Evolutionary conservation across 1,140 invertebrate species (phyloP).

Genomic region (Psix sp.): DNA sequence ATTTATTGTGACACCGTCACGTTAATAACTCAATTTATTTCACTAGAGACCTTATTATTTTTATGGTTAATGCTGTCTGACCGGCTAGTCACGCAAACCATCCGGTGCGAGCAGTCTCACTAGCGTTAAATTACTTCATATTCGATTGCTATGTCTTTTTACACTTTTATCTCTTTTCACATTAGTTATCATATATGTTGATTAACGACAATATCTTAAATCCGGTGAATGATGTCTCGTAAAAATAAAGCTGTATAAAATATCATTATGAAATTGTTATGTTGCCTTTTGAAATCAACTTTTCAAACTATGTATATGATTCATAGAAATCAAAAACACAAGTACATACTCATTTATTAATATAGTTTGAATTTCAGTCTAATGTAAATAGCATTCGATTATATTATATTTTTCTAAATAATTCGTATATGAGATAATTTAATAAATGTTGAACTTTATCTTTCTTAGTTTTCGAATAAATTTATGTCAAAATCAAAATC

Average conservation of each 20-base stretch:
- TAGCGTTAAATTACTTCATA: conserved; percentile 51
- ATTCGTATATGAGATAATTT: too few relatives aligned
- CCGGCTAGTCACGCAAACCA: conserved; percentile 62
- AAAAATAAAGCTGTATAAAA: too few relatives aligned
- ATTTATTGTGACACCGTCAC: conserved; percentile 77
- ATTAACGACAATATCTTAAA: conserved; percentile 9
- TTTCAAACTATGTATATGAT: neutral
- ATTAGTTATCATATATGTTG: conserved; percentile 1
- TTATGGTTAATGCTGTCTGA: conserved; percentile 65
- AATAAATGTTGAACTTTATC: too few relatives aligned
- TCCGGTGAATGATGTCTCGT: neutral
- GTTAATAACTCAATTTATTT: conserved; percentile 79
- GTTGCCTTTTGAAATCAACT: neutral
- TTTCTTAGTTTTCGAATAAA: too few relatives aligned
- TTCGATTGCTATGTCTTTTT: conserved; percentile 40
- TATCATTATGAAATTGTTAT: neutral
- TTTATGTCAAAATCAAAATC: too few relatives aligned
- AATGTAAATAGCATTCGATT: too few relatives aligned
- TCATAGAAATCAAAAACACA: too few relatives aligned
- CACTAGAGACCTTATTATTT: conserved; percentile 73
- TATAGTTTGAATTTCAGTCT: too few relatives aligned
- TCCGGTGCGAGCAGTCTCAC: conserved; percentile 58
- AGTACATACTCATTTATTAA: too few relatives aligned
- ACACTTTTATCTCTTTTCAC: conserved; percentile 23
- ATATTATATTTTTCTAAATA: too few relatives aligned